Evolutionary conservation across 2,888 invertebrate species (phyloP).

Genomic region (Noctua pronuba): DNA sequence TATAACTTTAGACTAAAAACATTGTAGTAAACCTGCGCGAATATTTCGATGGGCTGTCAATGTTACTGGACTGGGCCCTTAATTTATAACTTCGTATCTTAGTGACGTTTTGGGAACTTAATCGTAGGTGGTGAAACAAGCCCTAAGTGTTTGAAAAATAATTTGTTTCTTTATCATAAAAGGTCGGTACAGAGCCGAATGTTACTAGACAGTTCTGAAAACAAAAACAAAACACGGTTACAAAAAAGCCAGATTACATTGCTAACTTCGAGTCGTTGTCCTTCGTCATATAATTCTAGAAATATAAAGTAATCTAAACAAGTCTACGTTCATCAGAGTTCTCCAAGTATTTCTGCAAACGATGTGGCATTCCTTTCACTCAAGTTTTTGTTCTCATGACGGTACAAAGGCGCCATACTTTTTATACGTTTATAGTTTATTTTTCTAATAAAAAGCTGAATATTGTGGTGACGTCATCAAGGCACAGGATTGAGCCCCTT

Average conservation of each 20-base stretch:
- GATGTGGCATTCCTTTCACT: constrained; percentile 23
- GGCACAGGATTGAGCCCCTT: constrained; percentile 10
- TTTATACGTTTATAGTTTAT: constrained; percentile 19
- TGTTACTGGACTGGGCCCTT: too few species aligned
- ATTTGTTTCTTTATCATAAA: neutral
- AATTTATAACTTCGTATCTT: constrained; percentile 15
- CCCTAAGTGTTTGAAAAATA: neutral
- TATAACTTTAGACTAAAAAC: too few species aligned
- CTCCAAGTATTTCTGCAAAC: constrained; percentile 22
- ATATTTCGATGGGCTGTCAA: too few species aligned
- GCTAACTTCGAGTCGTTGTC: constrained; percentile 11
- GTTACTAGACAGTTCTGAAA: neutral
- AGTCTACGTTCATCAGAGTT: constrained; percentile 10
- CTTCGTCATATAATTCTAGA: neutral
- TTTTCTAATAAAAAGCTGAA: constrained; percentile 26
- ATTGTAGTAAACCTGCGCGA: too few species aligned
- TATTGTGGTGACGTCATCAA: constrained; percentile 39
- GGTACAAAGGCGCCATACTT: constrained; percentile 10
- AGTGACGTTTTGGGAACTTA: neutral
- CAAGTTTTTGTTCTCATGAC: constrained; percentile 26
- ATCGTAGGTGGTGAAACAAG: too few species aligned
- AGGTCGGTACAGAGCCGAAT: neutral
- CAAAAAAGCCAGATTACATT: constrained; percentile 26
- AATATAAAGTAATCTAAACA: constrained; percentile 35
- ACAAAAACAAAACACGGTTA: constrained; percentile 18